Evolutionary conservation across 2,797 vertebrate genomes (phyloP).

Genomic region (Sternarchorhynchus goeldii): DNA sequence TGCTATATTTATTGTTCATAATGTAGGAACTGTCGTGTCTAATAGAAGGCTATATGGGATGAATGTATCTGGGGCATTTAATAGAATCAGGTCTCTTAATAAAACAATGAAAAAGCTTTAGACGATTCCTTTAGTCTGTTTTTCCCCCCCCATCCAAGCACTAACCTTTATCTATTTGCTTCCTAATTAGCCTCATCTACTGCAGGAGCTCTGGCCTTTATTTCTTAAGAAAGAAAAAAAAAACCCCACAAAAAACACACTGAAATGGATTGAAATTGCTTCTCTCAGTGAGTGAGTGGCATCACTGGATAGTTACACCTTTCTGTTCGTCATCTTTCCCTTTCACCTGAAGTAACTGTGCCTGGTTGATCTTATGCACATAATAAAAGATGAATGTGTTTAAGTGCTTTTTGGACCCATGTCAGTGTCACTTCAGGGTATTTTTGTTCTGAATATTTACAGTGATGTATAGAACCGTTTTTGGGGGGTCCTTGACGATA

Average conservation of each 20-base stretch:
- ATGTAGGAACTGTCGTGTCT: conserved; percentile 80
- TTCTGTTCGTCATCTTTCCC: background rate
- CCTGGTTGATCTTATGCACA: background rate
- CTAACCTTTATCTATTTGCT: conserved; percentile 72
- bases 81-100: conserved; percentile 77
- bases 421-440: too few species aligned
- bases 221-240: conserved; percentile 42
- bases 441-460: background rate
- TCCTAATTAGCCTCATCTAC: conserved; percentile 63
- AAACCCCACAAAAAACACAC: conserved; percentile 27
- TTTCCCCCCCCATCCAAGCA: too few species aligned
- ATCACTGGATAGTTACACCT: background rate
- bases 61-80: conserved; percentile 80
- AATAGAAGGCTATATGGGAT: conserved; percentile 76
- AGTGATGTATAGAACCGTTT: background rate
- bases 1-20: conserved; percentile 81
- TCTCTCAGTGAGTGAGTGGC: conserved; percentile 40
- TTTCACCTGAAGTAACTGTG: background rate
- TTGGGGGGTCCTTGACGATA: background rate
- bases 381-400: background rate
- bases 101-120: conserved; percentile 71
- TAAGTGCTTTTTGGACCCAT: background rate
- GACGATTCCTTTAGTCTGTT: conserved; percentile 74
- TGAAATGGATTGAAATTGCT: conserved; percentile 42
- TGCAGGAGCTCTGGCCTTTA: conserved; percentile 52